Percentiles rank a stretch among this genome's conserved stretches.
phyloP scores from a whole-genome alignment of 1,140 invertebrate species.

The Dufourea novaeangliae region DNA sequence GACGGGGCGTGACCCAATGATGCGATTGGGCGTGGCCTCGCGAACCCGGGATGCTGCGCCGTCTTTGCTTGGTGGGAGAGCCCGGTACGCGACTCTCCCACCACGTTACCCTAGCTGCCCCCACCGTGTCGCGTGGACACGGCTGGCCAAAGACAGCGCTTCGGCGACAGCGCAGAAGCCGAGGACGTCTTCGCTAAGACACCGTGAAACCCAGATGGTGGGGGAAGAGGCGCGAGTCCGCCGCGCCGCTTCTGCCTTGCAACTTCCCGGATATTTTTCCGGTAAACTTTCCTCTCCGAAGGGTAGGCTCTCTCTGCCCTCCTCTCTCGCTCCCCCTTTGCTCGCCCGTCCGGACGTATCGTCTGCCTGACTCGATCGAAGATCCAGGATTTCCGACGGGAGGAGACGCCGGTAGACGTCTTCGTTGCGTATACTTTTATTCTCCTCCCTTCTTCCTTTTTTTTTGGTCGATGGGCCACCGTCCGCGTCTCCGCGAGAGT shows the following conservation, averaged over 20 bases:
- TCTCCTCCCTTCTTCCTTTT: constrained; percentile 24
- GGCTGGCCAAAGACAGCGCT: constrained; percentile 45
- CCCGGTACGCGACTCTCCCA: not conserved
- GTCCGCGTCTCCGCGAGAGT: constrained; percentile 7
- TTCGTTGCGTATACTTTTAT: constrained; percentile 39
- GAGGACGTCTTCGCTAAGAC: constrained; percentile 35
- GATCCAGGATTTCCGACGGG: constrained; percentile 77
- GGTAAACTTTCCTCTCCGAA: constrained; percentile 74
- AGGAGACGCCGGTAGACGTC: constrained; percentile 63
- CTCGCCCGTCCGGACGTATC: constrained; percentile 57
- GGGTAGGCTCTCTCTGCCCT: constrained; percentile 34
- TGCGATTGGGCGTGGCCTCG: constrained; percentile 16
- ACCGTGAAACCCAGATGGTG: not conserved
- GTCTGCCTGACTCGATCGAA: constrained; percentile 71
- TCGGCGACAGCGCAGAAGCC: constrained; percentile 61
- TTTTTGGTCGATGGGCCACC: not conserved
- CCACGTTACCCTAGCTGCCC: not conserved
- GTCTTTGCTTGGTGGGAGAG: constrained; percentile 1
- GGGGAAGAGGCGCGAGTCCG: constrained; percentile 56
- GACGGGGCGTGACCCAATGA: not conserved
- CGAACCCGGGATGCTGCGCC: constrained; percentile 39
- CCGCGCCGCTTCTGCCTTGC: constrained; percentile 53
- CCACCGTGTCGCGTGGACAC: not conserved
- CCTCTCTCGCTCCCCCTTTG: constrained; percentile 40
- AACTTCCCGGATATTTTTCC: constrained; percentile 79